Percentiles rank a stretch among this genome's conserved stretches.
Evolutionary conservation across 2,888 invertebrate genomes (phyloP).

Genomic region (Cenopis cana): DNA sequence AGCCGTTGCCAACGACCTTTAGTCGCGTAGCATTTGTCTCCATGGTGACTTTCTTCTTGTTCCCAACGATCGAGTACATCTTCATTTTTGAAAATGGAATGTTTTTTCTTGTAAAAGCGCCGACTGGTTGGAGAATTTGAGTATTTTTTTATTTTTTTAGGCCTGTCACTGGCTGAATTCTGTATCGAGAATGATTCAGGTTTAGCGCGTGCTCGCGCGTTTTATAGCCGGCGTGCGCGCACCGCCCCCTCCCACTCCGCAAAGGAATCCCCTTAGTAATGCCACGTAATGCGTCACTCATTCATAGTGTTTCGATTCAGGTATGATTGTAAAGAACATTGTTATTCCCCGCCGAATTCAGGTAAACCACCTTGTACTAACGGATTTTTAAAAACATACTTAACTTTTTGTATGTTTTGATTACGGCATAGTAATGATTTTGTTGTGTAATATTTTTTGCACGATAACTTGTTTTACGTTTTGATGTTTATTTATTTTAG

Average conservation of each 20-base stretch:
- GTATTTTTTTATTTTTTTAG: conserved; percentile 3
- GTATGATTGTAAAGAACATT: conserved; percentile 15
- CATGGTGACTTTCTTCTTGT: conserved; percentile 82
- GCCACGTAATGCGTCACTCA: conserved; percentile 58
- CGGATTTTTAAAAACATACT: neutral
- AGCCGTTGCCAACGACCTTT: conserved; percentile 77
- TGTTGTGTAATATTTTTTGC: neutral
- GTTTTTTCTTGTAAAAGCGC: conserved; percentile 26
- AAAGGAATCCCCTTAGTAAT: conserved; percentile 56
- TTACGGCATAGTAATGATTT: neutral
- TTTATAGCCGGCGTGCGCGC: conserved; percentile 49
- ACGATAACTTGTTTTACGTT: neutral
- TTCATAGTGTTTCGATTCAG: conserved; percentile 48
- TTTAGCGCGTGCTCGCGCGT: conserved; percentile 51
- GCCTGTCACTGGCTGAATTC: conserved; percentile 43
- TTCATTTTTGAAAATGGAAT: conserved; percentile 67
- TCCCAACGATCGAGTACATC: conserved; percentile 76
- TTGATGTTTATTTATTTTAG: neutral
- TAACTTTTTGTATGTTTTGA: conserved; percentile 8
- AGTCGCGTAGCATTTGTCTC: conserved; percentile 69
- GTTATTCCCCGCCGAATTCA: conserved; percentile 40
- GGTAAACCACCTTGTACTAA: conserved; percentile 22
- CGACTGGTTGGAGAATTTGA: conserved; percentile 24
- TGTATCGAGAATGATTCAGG: conserved; percentile 55
- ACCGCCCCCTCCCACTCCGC: conserved; percentile 49